Base-by-base conservation (phyloP, 2,888 invertebrate genomes). In the Caenorhabditis afra region DNA sequence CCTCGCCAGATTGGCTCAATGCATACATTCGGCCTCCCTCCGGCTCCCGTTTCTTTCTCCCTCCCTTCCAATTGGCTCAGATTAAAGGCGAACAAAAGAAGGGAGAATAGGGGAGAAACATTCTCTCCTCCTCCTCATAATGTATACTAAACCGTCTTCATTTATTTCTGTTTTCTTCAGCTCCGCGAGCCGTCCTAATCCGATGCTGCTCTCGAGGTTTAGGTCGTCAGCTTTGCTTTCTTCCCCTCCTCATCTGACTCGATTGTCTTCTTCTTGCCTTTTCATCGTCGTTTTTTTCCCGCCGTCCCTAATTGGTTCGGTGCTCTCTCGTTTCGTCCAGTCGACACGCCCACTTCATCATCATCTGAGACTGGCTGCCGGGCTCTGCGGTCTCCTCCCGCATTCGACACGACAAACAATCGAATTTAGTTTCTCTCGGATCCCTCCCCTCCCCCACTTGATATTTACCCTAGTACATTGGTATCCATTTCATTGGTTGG, bases 401-500 rank as follows among this genome's bases (percentile, higher is more conserved):
- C 59, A 50, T 57, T 62, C 45, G 50, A 20, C 65, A 52, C 45
- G 50, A 20, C 65, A 52, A 64, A 64, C 44, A 50, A 76, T 55
- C 8, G 62, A 62, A 62, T 64, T 62, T 37, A 37, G 67, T 61
- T 45, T 65, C 23, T 50, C 44, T 65, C 64, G 41, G 49, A 57
- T 64, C 47, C 29, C 29, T 29, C 29, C 29, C 29, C 29, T n/a
- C n/a, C 29, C 7, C 29, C 65, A 61, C 58, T 65, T 65, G 65
- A 59, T 65, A 65, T 66, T 74, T 74, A 65, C 74, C 59, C 74
- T 74, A 52, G 65, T 61, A 66, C 74, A 65, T 74, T 29, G 29
- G 74, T 66, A 74, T 66, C 65, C 74, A 74, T 65, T 66, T 65
- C 74, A 74, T 29, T 29, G 29, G 29, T 29, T 74, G 52, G 52